Conservation (phyloP, 2,113 vertebrate species). For the Candoia aspera region DNA sequence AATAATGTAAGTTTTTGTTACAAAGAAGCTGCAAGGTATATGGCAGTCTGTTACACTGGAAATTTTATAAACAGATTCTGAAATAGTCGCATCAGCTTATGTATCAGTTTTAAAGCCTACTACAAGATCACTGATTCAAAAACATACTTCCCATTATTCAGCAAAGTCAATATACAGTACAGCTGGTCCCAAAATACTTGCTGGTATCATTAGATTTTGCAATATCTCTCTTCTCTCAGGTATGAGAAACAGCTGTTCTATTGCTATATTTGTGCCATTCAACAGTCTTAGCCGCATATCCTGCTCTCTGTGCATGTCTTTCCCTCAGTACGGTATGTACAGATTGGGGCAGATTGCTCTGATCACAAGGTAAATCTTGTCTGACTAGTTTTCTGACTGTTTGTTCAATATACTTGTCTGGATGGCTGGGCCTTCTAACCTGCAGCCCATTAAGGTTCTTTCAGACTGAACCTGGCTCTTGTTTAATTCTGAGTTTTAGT, state of each 20-base stretch:
- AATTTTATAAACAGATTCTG: neutral
- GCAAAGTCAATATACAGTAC: neutral
- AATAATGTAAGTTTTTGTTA: neutral
- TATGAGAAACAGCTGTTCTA: neutral
- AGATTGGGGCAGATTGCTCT: neutral
- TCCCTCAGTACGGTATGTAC: neutral
- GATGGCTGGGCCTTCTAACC: neutral
- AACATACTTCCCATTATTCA: neutral
- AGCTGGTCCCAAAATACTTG: neutral
- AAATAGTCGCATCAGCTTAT: neutral
- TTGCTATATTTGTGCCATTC: neutral
- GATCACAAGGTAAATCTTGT: neutral
- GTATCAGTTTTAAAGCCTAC: neutral
- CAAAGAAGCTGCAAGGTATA: neutral
- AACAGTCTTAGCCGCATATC: neutral
- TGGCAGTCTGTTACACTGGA: neutral
- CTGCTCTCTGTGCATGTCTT: neutral
- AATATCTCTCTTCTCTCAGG: neutral
- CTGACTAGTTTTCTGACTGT: neutral
- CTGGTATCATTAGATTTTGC: neutral
- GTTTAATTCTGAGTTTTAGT: neutral
- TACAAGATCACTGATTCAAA: neutral
- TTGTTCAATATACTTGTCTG: neutral
- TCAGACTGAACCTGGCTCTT: neutral
- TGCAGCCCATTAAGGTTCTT: neutral